Evolutionary conservation across 1,140 invertebrate genomes (phyloP), one percentile per base, ranked within the genome.

Genomic region (Aphis gossypii): DNA sequence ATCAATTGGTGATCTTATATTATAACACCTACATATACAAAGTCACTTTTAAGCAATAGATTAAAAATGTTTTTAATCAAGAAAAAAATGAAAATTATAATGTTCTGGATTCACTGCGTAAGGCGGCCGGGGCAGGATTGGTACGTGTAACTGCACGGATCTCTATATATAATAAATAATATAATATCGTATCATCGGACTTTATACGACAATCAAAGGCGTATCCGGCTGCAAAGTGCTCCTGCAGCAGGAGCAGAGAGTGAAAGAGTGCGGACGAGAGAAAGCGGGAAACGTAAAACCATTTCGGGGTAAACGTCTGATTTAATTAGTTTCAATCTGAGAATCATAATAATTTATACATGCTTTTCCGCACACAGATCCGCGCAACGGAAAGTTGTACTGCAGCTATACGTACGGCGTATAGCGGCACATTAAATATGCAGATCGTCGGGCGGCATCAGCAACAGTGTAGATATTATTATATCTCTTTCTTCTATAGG

Each of bases 291-390:
- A 86, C 84, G 84, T 86, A 86, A 86, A 86, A 86, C 38, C 84
- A n/a, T 86, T 86, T 46, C 84, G 23, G 41, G 38, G 38, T 86
- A 86, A 86, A 25, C 92, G 51, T 93, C 82, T 56, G 92, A 93
- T 93, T 93, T 93, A 93, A 93, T 93, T 93, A 93, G 92, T 93
- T 93, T 93, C 92, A 93, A 93, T 93, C 92, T 93, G 92, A 93
- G 82, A 84, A 93, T 86, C 68, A 35, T 92, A 56, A 35, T 60
- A 93, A 86, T 93, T 93, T 93, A 93, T 84, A 54, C 48, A 38
- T 38, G 44, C 76, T 48, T 92, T 83, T 92, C 35, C 46, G 30
- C 90, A 46, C 90, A 46, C 41, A 91, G 90, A 68, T 60, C 51
- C 35, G 8, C 25, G 68, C 0, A 30, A 60, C 25, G 56, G 41